Evolutionary conservation across 2,888 invertebrate genomes (phyloP), one percentile per base, ranked within the genome.

Genomic region (Torymus texanus): DNA sequence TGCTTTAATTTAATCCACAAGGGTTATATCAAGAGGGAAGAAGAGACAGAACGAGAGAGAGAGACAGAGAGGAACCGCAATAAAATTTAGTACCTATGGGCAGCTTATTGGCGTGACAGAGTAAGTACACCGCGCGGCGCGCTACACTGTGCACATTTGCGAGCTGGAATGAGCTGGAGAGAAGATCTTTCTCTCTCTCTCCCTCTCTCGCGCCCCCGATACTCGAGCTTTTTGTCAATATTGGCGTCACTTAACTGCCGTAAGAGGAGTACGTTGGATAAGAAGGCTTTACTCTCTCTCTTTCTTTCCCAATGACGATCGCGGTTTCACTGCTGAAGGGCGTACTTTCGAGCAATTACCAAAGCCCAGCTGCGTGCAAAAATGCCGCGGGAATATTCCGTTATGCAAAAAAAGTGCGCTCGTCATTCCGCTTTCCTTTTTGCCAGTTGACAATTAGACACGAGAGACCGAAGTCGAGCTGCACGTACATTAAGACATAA

Each of bases 61-160:
- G 29, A 8, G 41, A 41, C 8, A 41, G 29, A 21, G 78, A 74
- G 78, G 73, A 78, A 72, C 68, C 79, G 78, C 75, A 76, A 80
- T 80, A 81, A 81, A 83, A 81, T 83, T 83, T 79, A 80, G 72
- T 77, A 76, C 68, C 63, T 68, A 79, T 76, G 80, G 75, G 21
- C 72, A 76, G 62, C 76, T 81, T 76, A 80, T 81, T 81, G 76
- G 76, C 75, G 71, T 68, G 78, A 67, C 81, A 67, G 73, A 65
- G 62, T 78, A 80, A 80, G 77, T 79, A 81, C 74, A 67, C 66
- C 59, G 24, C 29, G 41, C 41, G 41, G 41, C 41, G 41, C n/a
- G 50, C 13, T 16, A 11, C 24, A 50, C 16, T 18, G 12, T 14
- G 55, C 41, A 18, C 41, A 56, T n/a, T 2, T 14, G 41, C 12